Percentiles rank a stretch among this genome's conserved stretches.
Evolutionary conservation across 2,888 invertebrate species (phyloP).

Genomic region (Pimpla rufipes): DNA sequence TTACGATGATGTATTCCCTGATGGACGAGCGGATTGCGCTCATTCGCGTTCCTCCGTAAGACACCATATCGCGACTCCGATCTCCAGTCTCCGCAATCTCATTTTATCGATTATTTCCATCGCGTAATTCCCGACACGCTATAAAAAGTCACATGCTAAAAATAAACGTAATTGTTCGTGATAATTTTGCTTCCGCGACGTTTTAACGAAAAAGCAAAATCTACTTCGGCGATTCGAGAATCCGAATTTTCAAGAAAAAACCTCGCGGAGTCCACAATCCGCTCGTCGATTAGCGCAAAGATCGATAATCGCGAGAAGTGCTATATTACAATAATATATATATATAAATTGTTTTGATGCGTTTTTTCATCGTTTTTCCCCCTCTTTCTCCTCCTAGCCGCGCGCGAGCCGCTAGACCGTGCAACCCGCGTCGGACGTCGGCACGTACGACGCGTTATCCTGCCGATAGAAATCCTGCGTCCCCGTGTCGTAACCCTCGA

Average conservation of each 20-base stretch:
- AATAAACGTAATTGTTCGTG: too few species aligned
- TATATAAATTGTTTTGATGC: slow-evolving; percentile 7
- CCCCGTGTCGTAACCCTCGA: slow-evolving; percentile 80
- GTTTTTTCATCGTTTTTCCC: slow-evolving; percentile 55
- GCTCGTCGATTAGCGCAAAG: slow-evolving; percentile 16
- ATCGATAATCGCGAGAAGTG: slow-evolving; percentile 57
- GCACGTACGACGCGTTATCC: slow-evolving; percentile 81
- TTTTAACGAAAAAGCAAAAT: not conserved
- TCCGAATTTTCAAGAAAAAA: not conserved
- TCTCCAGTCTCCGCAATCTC: not conserved
- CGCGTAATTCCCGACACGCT: too few species aligned
- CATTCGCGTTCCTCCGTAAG: not conserved
- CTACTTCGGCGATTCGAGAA: not conserved
- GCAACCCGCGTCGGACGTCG: slow-evolving; percentile 82
- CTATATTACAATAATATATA: slow-evolving; percentile 9
- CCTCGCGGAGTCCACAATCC: not conserved
- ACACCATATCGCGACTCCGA: too few species aligned
- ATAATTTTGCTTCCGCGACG: not conserved
- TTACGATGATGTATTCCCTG: slow-evolving; percentile 20
- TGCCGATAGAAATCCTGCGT: slow-evolving; percentile 80
- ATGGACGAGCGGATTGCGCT: slow-evolving; percentile 2
- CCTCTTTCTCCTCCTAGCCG: slow-evolving; percentile 38
- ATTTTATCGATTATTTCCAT: not conserved
- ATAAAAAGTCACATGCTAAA: too few species aligned
- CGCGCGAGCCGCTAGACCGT: slow-evolving; percentile 78